Conservation (phyloP, 2,113 vertebrate species). For the Seriola dumerili region DNA sequence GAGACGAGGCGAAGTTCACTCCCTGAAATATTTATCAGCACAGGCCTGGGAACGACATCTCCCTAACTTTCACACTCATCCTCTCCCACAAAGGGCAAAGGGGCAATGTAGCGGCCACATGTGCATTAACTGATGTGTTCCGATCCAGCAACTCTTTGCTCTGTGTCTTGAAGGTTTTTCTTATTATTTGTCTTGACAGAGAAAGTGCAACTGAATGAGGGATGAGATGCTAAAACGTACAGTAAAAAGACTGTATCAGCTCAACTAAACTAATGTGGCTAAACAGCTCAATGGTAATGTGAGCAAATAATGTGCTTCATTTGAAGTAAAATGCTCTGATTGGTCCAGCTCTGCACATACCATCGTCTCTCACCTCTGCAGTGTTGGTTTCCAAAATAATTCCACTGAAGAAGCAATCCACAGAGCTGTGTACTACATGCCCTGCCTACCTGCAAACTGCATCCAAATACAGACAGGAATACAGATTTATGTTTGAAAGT, state of each 20-base stretch:
- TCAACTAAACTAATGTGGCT: not conserved
- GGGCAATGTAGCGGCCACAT: conserved; percentile 31
- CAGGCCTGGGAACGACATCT: conserved; percentile 56
- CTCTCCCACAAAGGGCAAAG: conserved; percentile 56
- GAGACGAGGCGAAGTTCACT: conserved; percentile 70
- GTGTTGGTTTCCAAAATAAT: not conserved
- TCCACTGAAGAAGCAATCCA: not conserved
- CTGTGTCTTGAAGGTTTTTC: conserved; percentile 8
- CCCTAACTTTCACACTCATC: conserved; percentile 63
- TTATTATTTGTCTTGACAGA: conserved; percentile 24
- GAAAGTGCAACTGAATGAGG: conserved; percentile 6
- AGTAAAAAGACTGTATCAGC: not conserved
- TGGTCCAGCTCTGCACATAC: not conserved
- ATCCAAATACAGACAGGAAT: no score
- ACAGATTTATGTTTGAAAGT: no score
- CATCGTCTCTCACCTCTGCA: conserved; percentile 2
- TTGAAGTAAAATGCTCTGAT: not conserved
- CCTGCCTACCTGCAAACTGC: no score
- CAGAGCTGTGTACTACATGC: no score
- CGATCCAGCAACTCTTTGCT: conserved; percentile 37
- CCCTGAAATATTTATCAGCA: conserved; percentile 78
- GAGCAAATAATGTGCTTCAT: conserved; percentile 26
- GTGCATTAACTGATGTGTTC: conserved; percentile 62
- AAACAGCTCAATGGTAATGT: conserved; percentile 3
- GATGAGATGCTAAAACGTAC: not conserved